Evolutionary conservation across 1,140 invertebrate species (phyloP).

Genomic region (Rhagoletis pomonella): DNA sequence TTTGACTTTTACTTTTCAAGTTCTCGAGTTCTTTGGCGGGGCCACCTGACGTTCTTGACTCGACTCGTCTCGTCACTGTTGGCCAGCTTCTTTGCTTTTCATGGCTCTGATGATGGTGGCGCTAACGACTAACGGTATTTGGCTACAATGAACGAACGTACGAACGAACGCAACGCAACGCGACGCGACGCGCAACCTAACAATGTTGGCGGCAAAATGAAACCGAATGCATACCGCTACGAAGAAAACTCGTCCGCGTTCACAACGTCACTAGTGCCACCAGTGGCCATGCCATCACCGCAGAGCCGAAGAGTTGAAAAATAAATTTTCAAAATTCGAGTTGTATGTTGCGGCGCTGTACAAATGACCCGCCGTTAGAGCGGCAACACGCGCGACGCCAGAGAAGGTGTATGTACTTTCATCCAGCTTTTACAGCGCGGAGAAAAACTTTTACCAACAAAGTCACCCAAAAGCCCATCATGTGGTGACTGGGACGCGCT

Average conservation of each 20-base stretch:
- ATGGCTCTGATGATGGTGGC: neutral
- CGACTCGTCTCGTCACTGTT: constrained; percentile 30
- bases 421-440: constrained; percentile 45
- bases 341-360: neutral
- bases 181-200: constrained; percentile 19
- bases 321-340: neutral
- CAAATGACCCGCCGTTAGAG: neutral
- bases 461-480: neutral
- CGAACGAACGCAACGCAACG: no score
- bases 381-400: neutral
- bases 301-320: constrained; percentile 21
- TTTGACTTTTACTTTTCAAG: constrained; percentile 52
- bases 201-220: constrained; percentile 38
- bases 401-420: neutral
- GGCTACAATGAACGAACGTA: neutral
- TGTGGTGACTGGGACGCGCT: neutral
- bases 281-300: constrained; percentile 14
- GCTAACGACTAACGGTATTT: constrained; percentile 39
- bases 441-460: constrained; percentile 40
- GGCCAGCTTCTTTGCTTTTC: neutral
- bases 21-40: constrained; percentile 45
- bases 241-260: constrained; percentile 38
- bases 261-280: constrained; percentile 36
- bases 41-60: constrained; percentile 40
- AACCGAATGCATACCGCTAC: constrained; percentile 29